Conservation (phyloP, 37 sponge, comb jelly and placozoan genomes). For the Spongia lamella region DNA sequence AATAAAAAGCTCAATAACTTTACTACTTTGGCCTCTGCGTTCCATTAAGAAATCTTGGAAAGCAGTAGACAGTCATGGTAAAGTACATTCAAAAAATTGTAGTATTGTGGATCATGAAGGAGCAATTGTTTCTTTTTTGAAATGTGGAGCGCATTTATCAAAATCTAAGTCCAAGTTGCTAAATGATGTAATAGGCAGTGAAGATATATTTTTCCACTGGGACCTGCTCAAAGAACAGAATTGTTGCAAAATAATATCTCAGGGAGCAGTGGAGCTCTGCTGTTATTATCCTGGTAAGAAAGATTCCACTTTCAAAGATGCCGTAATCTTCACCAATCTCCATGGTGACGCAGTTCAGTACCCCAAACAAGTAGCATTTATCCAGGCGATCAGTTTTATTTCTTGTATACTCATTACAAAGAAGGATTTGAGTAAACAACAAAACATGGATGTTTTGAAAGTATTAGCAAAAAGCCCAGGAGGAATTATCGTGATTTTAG, state of each 20-base stretch:
- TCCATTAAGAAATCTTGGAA: slow-evolving; percentile 44
- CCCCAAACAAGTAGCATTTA: slow-evolving; percentile 16
- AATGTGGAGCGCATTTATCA: slow-evolving; percentile 2
- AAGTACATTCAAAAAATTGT: neutral
- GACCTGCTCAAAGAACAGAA: slow-evolving; percentile 20
- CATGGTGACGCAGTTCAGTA: slow-evolving; percentile 25
- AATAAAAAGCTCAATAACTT: slow-evolving; percentile 1
- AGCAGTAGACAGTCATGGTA: neutral
- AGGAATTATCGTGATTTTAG: neutral
- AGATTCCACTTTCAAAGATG: slow-evolving; percentile 3
- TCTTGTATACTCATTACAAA: slow-evolving; percentile 1
- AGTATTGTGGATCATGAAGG: slow-evolving; percentile 8
- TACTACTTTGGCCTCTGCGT: slow-evolving; percentile 21
- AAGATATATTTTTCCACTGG: slow-evolving; percentile 25
- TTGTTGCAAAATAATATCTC: neutral
- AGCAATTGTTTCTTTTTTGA: slow-evolving; percentile 34
- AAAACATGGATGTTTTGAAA: neutral
- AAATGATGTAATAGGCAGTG: slow-evolving; percentile 19
- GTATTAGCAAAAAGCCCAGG: slow-evolving; percentile 9
- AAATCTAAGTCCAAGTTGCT: slow-evolving; percentile 42
- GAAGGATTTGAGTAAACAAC: neutral
- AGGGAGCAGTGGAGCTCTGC: slow-evolving; percentile 24
- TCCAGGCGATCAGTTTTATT: slow-evolving; percentile 16
- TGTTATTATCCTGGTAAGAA: slow-evolving; percentile 29
- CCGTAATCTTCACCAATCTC: slow-evolving; percentile 28